Conservation (phyloP, 2,113 vertebrate species). For the Vicugna pacos region DNA sequence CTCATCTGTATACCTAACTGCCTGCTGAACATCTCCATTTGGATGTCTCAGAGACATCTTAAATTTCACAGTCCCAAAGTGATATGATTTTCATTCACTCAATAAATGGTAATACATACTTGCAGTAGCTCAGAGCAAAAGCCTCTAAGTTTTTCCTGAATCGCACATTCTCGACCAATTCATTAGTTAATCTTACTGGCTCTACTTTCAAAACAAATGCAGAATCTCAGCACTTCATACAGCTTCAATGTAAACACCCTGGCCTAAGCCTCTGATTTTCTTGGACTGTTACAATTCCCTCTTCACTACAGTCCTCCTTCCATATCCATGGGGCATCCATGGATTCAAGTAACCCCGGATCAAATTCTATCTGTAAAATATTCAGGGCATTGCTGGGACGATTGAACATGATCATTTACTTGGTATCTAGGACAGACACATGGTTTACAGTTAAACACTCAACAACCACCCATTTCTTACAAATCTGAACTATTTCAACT, state of each 20-base stretch:
- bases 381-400: not conserved
- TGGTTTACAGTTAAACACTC: not conserved
- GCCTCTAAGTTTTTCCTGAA: not conserved
- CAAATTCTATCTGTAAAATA: not conserved
- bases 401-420: not conserved
- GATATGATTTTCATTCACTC: not conserved
- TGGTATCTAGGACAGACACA: not conserved
- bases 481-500: not conserved
- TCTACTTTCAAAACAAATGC: not conserved
- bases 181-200: not conserved
- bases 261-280: not conserved
- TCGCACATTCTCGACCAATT: not conserved
- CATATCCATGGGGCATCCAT: not conserved
- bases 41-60: not conserved
- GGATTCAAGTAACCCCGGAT: not conserved
- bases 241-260: not conserved
- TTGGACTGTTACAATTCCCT: not conserved
- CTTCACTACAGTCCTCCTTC: not conserved
- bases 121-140: slow-evolving; percentile 24
- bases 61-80: not conserved
- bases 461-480: not conserved
- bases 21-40: not conserved
- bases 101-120: not conserved
- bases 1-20: not conserved
- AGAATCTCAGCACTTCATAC: not conserved